Percentiles rank a stretch among this genome's conserved stretches.
Conservation (phyloP, 2,888 invertebrate genomes). For the Synanthedon myopaeformis region DNA sequence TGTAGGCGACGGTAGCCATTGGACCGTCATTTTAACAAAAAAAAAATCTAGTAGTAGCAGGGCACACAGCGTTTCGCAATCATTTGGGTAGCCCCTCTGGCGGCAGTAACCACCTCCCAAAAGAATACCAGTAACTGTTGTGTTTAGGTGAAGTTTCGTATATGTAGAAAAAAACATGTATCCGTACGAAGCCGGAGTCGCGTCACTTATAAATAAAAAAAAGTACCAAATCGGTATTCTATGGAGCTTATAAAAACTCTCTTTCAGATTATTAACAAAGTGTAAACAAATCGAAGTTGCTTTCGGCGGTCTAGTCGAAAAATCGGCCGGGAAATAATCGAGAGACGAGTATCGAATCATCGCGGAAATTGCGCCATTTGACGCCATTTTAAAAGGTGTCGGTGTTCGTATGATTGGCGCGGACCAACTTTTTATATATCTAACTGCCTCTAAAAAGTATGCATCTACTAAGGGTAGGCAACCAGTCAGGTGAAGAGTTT, state of each 20-base stretch:
- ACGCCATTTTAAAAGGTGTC: constrained; percentile 31
- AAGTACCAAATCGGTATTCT: background rate
- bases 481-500: too few relatives aligned
- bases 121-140: too few relatives aligned
- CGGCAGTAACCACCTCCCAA: too few relatives aligned
- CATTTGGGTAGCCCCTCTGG: too few relatives aligned
- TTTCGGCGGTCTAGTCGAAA: constrained; percentile 31
- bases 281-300: constrained; percentile 23
- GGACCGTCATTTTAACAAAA: too few relatives aligned
- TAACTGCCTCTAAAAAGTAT: too few relatives aligned
- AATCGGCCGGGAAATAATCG: constrained; percentile 50
- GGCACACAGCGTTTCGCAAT: too few relatives aligned
- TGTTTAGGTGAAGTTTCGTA: too few relatives aligned
- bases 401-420: background rate
- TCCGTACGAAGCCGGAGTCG: background rate
- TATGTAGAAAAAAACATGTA: background rate
- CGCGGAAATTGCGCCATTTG: constrained; percentile 54
- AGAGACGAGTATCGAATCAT: constrained; percentile 36
- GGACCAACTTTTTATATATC: background rate
- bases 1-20: too few relatives aligned
- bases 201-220: background rate
- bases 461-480: too few relatives aligned
- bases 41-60: too few relatives aligned
- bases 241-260: background rate
- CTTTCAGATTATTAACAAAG: constrained; percentile 16